These are phyloP conservation scores for Drosophila ficusphila DNA, from an alignment of 1,140 invertebrate species.

Conservation along the genomic window DNA sequence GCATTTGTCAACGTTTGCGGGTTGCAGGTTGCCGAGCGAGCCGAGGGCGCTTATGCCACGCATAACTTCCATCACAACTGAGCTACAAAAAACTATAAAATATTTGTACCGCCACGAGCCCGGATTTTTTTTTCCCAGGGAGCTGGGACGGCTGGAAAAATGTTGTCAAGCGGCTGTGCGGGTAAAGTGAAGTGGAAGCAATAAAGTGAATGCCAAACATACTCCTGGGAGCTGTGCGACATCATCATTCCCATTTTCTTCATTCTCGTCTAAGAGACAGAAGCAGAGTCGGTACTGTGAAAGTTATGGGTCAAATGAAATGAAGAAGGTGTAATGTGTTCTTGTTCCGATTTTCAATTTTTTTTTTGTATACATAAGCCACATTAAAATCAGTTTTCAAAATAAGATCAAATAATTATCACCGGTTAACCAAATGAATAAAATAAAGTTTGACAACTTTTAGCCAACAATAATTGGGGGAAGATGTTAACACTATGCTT, in stretches of 20 bases:
- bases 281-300: neutral
- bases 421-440: no score
- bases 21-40: conserved; percentile 15
- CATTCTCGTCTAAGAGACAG: conserved; percentile 13
- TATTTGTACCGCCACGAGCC: conserved; percentile 54
- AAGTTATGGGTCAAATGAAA: conserved; percentile 28
- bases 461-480: no score
- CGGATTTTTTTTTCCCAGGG: conserved; percentile 30
- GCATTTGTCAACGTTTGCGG: conserved; percentile 64
- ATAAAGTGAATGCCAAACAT: conserved; percentile 70
- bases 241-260: conserved; percentile 31
- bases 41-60: conserved; percentile 57
- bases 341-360: no score
- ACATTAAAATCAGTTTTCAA: neutral
- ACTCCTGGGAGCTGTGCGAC: conserved; percentile 26
- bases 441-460: no score
- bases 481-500: no score
- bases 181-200: conserved; percentile 65
- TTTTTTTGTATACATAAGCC: no score
- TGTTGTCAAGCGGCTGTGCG: conserved; percentile 40
- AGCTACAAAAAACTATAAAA: conserved; percentile 61
- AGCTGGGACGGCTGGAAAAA: conserved; percentile 27
- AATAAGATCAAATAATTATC: no score
- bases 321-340: conserved; percentile 14
- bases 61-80: conserved; percentile 69